phyloP scores from a whole-genome alignment of 2,888 invertebrate genomes.

The Copidosoma aretas region DNA sequence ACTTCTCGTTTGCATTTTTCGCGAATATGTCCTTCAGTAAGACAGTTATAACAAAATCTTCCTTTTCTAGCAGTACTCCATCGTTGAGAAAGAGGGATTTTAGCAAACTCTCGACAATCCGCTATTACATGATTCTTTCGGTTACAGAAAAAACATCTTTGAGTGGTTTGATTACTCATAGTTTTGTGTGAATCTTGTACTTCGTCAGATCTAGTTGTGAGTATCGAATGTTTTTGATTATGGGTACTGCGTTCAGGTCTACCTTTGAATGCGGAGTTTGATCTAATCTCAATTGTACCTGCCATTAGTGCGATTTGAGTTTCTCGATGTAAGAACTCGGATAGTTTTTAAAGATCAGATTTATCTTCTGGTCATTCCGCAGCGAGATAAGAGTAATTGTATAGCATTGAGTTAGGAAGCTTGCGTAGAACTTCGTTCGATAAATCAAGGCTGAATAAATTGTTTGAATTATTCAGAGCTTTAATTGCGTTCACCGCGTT shows the following conservation, averaged over 20 bases:
- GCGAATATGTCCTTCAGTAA: too few species aligned
- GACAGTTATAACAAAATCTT: neutral
- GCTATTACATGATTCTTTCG: neutral
- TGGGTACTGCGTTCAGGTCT: too few species aligned
- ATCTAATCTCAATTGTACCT: neutral
- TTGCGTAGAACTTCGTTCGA: neutral
- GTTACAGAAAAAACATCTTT: neutral
- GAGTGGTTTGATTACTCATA: too few species aligned
- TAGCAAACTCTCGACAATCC: neutral
- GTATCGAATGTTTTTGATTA: neutral
- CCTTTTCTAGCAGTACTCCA: neutral
- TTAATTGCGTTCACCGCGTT: neutral
- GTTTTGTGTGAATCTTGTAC: too few species aligned
- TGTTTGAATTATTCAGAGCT: neutral
- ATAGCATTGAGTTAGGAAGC: neutral
- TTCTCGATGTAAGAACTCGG: slow-evolving; percentile 1
- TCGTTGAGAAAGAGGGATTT: neutral
- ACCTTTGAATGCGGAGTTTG: too few species aligned
- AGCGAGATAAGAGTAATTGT: neutral
- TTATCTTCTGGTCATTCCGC: neutral
- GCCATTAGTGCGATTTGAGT: neutral
- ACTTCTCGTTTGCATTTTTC: too few species aligned
- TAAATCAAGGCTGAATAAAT: neutral
- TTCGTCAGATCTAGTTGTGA: too few species aligned
- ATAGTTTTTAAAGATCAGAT: slow-evolving; percentile 6